Evolutionary conservation across 2,888 invertebrate genomes (phyloP).

Genomic region (Caenorhabditis sulstoni): DNA sequence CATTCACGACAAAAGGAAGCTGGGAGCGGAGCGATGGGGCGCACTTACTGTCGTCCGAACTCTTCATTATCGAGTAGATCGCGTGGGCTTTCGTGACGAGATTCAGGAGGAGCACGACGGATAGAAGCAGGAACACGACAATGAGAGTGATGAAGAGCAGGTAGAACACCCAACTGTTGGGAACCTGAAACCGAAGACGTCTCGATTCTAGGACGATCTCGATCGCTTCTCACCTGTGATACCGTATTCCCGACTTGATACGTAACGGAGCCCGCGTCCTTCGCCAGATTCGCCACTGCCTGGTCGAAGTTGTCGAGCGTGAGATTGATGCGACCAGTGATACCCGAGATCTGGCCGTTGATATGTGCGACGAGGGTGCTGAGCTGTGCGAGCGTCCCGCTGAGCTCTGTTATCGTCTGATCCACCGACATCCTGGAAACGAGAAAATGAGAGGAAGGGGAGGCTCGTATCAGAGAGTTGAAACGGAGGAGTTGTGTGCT

Average conservation of each 20-base stretch:
- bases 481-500: background rate
- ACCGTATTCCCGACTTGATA: conserved; percentile 78
- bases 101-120: conserved; percentile 75
- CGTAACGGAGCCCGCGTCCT: conserved; percentile 77
- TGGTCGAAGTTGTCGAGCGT: conserved; percentile 79
- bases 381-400: conserved; percentile 76
- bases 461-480: conserved; percentile 6
- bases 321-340: conserved; percentile 76
- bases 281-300: conserved; percentile 77
- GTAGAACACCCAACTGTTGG: conserved; percentile 80
- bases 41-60: conserved; percentile 66
- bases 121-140: conserved; percentile 76
- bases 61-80: conserved; percentile 66
- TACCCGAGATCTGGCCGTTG: conserved; percentile 77
- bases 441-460: background rate
- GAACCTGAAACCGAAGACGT: conserved; percentile 72
- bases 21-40: background rate
- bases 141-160: conserved; percentile 78
- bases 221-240: conserved; percentile 68
- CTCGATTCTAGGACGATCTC: background rate
- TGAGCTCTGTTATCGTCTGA: conserved; percentile 77
- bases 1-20: conserved; percentile 21
- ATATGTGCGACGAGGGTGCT: conserved; percentile 78
- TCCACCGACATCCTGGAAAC: conserved; percentile 77
- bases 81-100: conserved; percentile 75